Base-by-base conservation (phyloP, 2,113 vertebrate species). In the Rhabdornis inornatus region DNA sequence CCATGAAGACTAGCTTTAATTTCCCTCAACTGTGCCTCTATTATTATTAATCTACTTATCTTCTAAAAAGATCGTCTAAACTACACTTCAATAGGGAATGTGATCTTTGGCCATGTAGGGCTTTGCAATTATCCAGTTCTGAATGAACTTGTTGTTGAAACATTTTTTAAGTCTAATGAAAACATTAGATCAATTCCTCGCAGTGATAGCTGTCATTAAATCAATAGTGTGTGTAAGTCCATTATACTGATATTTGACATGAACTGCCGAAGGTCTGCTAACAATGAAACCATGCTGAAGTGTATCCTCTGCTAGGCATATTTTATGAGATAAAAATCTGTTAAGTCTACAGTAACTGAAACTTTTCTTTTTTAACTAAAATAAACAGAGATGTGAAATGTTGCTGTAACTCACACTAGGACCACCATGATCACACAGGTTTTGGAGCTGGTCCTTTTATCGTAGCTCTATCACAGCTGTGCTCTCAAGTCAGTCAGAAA, bases 61-160 rank as follows among this genome's bases (percentile, higher is more conserved):
- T 87, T 85, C 72, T 80, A 22, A 70, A 93, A 91, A 91, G 94
- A 90, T 92, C 95, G 68, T 76, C 61, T 78, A 93, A 87, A 93
- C 90, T 92, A 79, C 88, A 86, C 76, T 96, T 92, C 94, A 92
- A 68, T 42, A 28, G 90, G 68, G 90, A 91, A 71, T 68, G 44
- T 70, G 81, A 76, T 84, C 60, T 78, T 96, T 90, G 92, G 83
- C 82, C 52, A 31, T 60, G 85, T 39, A 60, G 90, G 42, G 64
- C 91, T 81, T 85, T 79, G 68, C 91, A 89, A 64, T 89, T 68
- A 56, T 79, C 92, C 57, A 69, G 94, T 94, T 94, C 97, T 76
- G 82, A 96, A 98, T 97, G 97, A 97, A 97, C 97, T 97, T 97
- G 97, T 97, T 97, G 97, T 97, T 97, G 96, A 97, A 95, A 96